phyloP scores from a whole-genome alignment of 2,797 vertebrate species.

The Melanotaenia maccullochi region DNA sequence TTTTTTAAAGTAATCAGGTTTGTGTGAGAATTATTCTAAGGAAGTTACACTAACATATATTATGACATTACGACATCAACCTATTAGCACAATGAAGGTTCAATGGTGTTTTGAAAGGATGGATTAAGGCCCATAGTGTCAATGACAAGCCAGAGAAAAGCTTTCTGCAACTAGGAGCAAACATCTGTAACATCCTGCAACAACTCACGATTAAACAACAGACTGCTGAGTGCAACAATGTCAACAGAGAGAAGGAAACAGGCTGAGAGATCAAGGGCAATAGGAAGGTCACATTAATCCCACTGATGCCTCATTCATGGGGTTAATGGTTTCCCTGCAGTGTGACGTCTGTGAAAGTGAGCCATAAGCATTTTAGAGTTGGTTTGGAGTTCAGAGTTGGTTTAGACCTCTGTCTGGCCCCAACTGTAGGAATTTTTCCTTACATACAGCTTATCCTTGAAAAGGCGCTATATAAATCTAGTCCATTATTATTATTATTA shows the following conservation, averaged over 20 bases:
- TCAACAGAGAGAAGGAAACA: not conserved
- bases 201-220: constrained; percentile 27
- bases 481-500: too few relatives aligned
- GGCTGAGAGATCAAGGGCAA: constrained; percentile 19
- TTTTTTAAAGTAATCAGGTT: too few relatives aligned
- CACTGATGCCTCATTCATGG: constrained; percentile 44
- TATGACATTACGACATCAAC: not conserved
- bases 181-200: constrained; percentile 26
- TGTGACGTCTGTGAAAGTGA: constrained; percentile 26
- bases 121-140: not conserved
- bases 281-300: constrained; percentile 56
- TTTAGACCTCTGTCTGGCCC: not conserved
- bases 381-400: not conserved
- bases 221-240: constrained; percentile 14
- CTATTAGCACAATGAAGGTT: not conserved
- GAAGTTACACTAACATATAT: not conserved
- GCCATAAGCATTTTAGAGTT: not conserved
- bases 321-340: constrained; percentile 57
- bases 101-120: not conserved
- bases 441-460: not conserved
- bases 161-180: not conserved
- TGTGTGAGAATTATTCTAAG: not conserved
- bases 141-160: not conserved
- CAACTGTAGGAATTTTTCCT: not conserved
- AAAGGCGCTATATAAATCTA: too few relatives aligned